A percentile compares a stretch with the other conserved stretches of the same genome.
Evolutionary conservation across 2,113 vertebrate genomes (phyloP).

Genomic region (Pholis gunnellus): DNA sequence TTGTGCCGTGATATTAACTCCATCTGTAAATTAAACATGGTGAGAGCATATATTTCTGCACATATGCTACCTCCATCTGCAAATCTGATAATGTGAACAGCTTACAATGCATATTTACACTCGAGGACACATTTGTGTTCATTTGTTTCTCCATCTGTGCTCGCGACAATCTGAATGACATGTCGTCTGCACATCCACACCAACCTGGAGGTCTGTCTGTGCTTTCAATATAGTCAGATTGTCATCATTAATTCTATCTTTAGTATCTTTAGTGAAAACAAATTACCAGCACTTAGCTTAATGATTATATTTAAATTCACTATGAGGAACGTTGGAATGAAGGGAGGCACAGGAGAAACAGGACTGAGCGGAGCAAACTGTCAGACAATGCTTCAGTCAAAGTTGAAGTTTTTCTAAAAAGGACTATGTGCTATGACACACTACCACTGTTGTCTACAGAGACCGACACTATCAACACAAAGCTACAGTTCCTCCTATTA

Average conservation of each 20-base stretch:
- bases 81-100: conserved; percentile 48
- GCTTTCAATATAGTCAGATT: background rate
- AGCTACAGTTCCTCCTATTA: background rate
- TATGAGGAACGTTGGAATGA: background rate
- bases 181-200: conserved; percentile 1
- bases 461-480: background rate
- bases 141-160: conserved; percentile 68
- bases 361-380: background rate
- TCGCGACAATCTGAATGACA: conserved; percentile 32
- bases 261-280: background rate
- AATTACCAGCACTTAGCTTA: background rate
- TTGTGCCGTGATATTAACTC: conserved; percentile 27
- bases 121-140: conserved; percentile 57
- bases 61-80: conserved; percentile 73
- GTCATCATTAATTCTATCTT: background rate
- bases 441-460: background rate
- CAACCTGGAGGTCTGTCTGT: conserved; percentile 13
- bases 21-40: conserved; percentile 44
- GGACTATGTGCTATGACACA: background rate
- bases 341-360: too few relatives aligned
- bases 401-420: background rate
- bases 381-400: background rate
- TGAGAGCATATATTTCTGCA: conserved; percentile 31
- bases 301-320: background rate
- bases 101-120: conserved; percentile 67